Evolutionary conservation across 2,888 invertebrate genomes (phyloP).

Genomic region (Cetonia aurata): DNA sequence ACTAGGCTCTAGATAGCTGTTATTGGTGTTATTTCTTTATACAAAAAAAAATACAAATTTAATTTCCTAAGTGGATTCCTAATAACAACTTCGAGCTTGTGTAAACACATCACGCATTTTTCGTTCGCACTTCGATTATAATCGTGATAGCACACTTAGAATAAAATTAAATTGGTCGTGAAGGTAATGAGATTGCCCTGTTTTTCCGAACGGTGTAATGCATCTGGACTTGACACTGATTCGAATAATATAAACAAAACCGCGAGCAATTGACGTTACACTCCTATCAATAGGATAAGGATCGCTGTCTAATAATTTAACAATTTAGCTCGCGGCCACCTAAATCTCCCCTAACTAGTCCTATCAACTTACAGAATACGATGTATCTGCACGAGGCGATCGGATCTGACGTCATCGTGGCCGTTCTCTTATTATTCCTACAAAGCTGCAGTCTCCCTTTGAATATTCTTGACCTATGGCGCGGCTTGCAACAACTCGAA

Average conservation of each 20-base stretch:
- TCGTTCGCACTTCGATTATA: too few relatives aligned
- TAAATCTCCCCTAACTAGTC: not conserved
- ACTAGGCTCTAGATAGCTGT: too few relatives aligned
- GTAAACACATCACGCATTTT: too few relatives aligned
- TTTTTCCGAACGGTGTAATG: too few relatives aligned
- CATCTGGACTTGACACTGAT: too few relatives aligned
- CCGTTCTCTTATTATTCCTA: constrained; percentile 15
- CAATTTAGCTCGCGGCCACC: constrained; percentile 10
- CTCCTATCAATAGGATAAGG: not conserved
- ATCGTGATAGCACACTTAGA: too few relatives aligned
- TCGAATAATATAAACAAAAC: constrained; percentile 1
- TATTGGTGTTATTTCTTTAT: too few relatives aligned
- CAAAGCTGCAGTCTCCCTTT: constrained; percentile 7
- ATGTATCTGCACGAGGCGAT: constrained; percentile 11
- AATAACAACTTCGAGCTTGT: not conserved
- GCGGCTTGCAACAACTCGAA: not conserved
- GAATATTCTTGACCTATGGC: constrained; percentile 16
- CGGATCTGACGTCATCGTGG: constrained; percentile 5
- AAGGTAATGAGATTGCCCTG: too few relatives aligned
- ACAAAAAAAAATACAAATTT: not conserved
- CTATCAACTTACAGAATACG: constrained; percentile 33
- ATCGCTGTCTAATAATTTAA: constrained; percentile 15
- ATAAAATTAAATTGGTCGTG: too few relatives aligned
- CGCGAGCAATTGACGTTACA: not conserved
- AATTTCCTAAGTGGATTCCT: constrained; percentile 23